Conservation (phyloP, 1,140 invertebrate genomes). For the Melanaphis sacchari region DNA sequence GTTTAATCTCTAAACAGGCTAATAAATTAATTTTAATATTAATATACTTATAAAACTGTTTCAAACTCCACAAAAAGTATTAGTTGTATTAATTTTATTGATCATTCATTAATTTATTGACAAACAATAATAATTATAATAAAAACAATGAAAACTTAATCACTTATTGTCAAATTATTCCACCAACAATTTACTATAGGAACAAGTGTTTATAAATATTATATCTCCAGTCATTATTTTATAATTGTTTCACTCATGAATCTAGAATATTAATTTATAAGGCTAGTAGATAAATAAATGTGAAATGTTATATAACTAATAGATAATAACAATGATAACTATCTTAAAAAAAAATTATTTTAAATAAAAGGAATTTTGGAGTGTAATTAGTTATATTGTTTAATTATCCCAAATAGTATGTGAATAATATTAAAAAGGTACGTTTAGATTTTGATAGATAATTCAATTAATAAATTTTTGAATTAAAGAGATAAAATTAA, state of each 20-base stretch:
- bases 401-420: background rate
- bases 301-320: background rate
- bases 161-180: conserved; percentile 7
- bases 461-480: background rate
- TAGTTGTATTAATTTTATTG: background rate
- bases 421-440: background rate
- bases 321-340: background rate
- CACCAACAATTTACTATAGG: background rate
- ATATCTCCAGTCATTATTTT: background rate
- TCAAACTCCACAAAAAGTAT: background rate
- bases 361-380: background rate
- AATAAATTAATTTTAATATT: background rate
- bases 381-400: background rate
- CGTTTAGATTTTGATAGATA: background rate
- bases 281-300: background rate
- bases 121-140: background rate
- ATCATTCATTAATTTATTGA: background rate
- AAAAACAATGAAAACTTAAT: background rate
- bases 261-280: background rate
- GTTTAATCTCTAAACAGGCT: background rate
- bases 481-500: background rate
- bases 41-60: background rate
- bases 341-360: background rate
- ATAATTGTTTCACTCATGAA: background rate
- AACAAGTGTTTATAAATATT: conserved; percentile 8